Evolutionary conservation across 2,113 vertebrate species (phyloP).

Genomic region (Lepidiolamprologus cunningtoni): DNA sequence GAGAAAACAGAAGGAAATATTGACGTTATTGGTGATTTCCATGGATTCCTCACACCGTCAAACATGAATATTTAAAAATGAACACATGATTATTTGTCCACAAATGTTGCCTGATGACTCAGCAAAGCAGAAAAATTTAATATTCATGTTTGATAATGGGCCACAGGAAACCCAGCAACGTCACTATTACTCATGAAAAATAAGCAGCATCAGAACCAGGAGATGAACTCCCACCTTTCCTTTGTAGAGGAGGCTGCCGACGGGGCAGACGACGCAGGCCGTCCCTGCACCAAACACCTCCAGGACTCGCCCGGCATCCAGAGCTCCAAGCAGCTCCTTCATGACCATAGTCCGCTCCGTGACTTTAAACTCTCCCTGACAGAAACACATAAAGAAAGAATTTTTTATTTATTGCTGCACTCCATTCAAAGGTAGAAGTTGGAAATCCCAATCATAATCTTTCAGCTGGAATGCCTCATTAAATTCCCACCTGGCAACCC

Average conservation of each 20-base stretch:
- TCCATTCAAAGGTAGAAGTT: accelerated
- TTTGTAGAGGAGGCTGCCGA: conserved; percentile 78
- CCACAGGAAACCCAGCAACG: neutral
- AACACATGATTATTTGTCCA: neutral
- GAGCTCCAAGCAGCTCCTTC: conserved; percentile 69
- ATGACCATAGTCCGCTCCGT: conserved; percentile 71
- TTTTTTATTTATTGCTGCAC: neutral
- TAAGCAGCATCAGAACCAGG: neutral
- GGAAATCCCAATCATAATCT: neutral
- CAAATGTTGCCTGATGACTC: neutral
- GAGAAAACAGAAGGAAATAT: neutral
- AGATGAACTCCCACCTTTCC: conserved; percentile 63
- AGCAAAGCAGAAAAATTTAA: neutral
- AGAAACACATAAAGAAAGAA: neutral
- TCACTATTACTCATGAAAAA: neutral
- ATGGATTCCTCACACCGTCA: neutral
- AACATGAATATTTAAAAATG: neutral
- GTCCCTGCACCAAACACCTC: conserved; percentile 87
- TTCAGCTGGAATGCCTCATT: neutral
- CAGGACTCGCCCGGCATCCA: conserved; percentile 69
- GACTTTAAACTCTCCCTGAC: conserved; percentile 82
- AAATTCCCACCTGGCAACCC: neutral
- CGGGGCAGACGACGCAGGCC: conserved; percentile 84
- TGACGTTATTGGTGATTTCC: neutral
- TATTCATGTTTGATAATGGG: neutral